Base-by-base conservation (phyloP, 2,888 invertebrate genomes). In the Aleiodes alternator region DNA sequence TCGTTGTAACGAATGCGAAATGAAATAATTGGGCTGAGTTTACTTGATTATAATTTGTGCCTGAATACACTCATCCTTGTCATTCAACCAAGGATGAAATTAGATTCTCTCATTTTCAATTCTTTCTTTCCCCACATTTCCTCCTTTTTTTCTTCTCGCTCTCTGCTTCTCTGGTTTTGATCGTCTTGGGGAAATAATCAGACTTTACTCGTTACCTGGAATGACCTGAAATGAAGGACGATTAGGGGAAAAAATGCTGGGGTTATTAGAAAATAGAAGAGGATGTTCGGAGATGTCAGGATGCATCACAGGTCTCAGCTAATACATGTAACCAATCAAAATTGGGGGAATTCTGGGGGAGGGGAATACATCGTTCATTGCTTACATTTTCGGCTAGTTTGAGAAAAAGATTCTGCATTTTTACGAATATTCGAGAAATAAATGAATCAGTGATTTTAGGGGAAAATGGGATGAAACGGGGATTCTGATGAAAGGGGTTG, bases 201-300 rank as follows among this genome's bases (percentile, higher is more conserved):
- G 23, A 8, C 55, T 23, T 53, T 16, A 69, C 59, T 73, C 51
- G 69, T 69, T 73, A 69, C 73, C 73, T 61, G 38, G 61, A 43
- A 73, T 69, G 69, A 69, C 48, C 73, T 38, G 38, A 23, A 56
- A 56, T 43, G 48, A 55, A 56, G 66, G 57, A 66, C 57, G 68
- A 73, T 73, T 68, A 53, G 55, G 69, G 68, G 68, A 12, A 57
- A 5, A 29, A 34, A 57, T 14, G 69, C 59, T 69, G 29, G 29
- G 38, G 53, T 53, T 23, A 72, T 23, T 34, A 38, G 29, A 31
- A 51, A 43, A 29, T n/a, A 57, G 11, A 56, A 43, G 50, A 31
- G 4, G 71, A 59, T 14, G 23, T 11, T 23, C 34, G 43, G 57
- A 50, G 34, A 59, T 71, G 71, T 71, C 71, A 71, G 38, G 43